Conservation (phyloP, 2,113 vertebrate genomes). For the Ploceus nigricollis region DNA sequence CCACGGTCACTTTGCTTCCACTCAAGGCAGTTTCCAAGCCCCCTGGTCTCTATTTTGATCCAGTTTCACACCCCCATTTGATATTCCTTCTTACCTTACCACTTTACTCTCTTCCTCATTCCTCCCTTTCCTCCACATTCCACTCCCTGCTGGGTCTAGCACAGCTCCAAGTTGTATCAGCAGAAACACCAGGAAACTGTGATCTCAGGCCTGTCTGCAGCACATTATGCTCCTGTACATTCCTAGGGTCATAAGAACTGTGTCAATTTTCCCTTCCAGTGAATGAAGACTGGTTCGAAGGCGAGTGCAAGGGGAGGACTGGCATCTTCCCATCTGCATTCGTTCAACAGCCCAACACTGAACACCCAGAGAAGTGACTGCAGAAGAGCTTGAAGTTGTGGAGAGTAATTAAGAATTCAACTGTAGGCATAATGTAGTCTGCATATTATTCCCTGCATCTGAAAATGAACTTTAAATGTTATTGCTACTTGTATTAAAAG, state of each 20-base stretch:
- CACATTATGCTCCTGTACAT: neutral
- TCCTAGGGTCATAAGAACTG: neutral
- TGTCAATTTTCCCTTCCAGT: constrained; percentile 71
- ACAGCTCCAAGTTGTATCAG: neutral
- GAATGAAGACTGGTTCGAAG: constrained; percentile 92
- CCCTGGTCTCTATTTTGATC: neutral
- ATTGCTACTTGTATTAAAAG: neutral
- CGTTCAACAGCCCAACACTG: constrained; percentile 33
- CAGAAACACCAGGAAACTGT: neutral
- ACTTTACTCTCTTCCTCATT: neutral
- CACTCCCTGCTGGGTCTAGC: neutral
- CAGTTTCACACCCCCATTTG: neutral
- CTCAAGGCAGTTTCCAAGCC: neutral
- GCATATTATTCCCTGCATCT: neutral
- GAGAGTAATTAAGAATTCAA: neutral
- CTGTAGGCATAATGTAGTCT: neutral
- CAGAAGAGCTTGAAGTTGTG: neutral
- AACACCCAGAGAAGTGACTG: neutral
- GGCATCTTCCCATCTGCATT: constrained; percentile 92
- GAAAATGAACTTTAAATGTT: neutral
- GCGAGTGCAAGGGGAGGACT: constrained; percentile 81
- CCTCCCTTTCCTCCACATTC: neutral
- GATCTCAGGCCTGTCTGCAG: neutral
- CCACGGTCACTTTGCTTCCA: neutral
- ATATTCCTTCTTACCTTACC: neutral